Evolutionary conservation across 2,797 vertebrate species (phyloP).

Genomic region (Cephalopachus bancanus): DNA sequence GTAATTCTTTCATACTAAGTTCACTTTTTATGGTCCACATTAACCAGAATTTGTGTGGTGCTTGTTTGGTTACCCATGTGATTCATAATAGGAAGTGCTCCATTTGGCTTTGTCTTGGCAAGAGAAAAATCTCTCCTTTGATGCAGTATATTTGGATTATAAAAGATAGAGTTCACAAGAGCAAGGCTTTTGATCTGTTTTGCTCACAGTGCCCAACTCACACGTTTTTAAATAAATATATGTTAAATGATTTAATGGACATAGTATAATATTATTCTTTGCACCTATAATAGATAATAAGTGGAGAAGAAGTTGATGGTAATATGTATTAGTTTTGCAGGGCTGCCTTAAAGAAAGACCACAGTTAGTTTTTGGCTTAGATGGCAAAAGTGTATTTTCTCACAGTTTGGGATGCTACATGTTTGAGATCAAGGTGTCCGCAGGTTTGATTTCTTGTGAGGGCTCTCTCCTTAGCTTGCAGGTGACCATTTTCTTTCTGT

Average conservation of each 20-base stretch:
- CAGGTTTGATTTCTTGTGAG: not conserved
- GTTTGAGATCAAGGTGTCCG: not conserved
- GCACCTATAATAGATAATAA: not conserved
- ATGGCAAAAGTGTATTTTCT: not conserved
- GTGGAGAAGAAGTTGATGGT: not conserved
- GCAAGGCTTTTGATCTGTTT: not conserved
- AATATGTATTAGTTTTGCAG: not conserved
- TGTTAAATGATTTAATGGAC: not conserved
- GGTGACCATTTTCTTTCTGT: not conserved
- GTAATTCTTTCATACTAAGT: slow-evolving; percentile 13
- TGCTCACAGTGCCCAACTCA: not conserved
- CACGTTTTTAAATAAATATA: not conserved
- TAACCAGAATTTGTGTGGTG: not conserved
- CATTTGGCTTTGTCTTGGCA: slow-evolving; percentile 2
- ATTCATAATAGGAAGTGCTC: not conserved
- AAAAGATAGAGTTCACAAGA: not conserved
- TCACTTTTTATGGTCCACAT: not conserved
- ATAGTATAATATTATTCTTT: slow-evolving; percentile 30
- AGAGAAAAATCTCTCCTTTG: not conserved
- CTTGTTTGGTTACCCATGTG: not conserved
- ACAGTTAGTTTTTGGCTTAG: not conserved
- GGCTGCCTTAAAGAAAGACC: not conserved
- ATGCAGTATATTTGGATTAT: not conserved
- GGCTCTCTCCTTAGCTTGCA: not conserved
- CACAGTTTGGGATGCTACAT: not conserved